Base-by-base conservation (phyloP, 2,888 invertebrate genomes). In the Nipponacmea schrenckii region DNA sequence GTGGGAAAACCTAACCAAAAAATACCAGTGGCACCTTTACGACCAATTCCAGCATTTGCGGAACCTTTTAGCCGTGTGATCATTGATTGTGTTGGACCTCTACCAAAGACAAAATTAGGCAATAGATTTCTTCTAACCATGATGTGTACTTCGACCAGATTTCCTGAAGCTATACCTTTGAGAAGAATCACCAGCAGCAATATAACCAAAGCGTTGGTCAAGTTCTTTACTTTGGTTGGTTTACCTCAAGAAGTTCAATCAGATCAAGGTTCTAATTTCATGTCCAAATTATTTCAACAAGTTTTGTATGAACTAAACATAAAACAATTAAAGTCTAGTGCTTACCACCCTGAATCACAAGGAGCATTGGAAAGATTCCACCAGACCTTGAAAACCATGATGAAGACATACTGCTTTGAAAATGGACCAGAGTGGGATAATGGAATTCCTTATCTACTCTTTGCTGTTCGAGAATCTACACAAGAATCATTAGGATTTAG, bases 111-210 rank as follows among this genome's bases (percentile, higher is more conserved):
- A 39, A 71, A 46, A 15, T 24, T 62, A 5, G 73, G 74, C n/a
- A 67, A 75, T 69, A 56, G 73, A 45, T 77, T 71, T 48, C 56
- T 77, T 31, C 68, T 75, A 17, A 77, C 73, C 46, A 70, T 75
- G 24, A 73, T 75, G 71, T 72, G 71, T 74, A 63, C 63, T 17
- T 66, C 71, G 7, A 77, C 76, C 14, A 44, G 70, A 3, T n/a
- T 79, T 67, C 76, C 74, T 31, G 77, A 79, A 70, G 79, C 80
- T 48, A 71, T 81, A 50, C 81, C 80, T 17, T 68, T 79, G 20
- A 77, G 77, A 66, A 74, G 75, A 69, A 78, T 74, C 12, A 77
- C 74, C 50, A 45, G 75, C 26, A 71, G 62, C 44, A 72, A 26
- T 45, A n/a, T n/a, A n/a, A n/a, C n/a, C n/a, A n/a, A n/a, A n/a